phyloP scores from a whole-genome alignment of 2,888 invertebrate species.

The Stenolophus ochropezus region DNA sequence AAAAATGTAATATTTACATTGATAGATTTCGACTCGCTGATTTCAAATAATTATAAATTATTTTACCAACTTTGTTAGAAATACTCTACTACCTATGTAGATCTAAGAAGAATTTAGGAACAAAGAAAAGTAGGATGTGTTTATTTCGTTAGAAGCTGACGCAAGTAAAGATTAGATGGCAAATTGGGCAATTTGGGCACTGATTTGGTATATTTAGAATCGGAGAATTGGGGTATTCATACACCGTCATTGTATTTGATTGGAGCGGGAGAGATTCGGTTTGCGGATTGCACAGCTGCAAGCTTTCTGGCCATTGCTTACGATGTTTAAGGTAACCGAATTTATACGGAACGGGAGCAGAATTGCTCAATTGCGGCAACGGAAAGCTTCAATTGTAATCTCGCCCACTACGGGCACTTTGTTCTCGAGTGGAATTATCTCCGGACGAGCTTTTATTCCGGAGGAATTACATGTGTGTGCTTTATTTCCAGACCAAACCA shows the following conservation, averaged over 20 bases:
- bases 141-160: too few relatives aligned
- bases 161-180: too few relatives aligned
- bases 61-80: too few relatives aligned
- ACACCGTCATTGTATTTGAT: constrained; percentile 30
- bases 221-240: constrained; percentile 14
- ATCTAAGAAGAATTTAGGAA: too few relatives aligned
- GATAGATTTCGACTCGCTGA: too few relatives aligned
- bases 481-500: background rate
- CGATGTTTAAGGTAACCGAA: constrained; percentile 53
- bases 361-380: constrained; percentile 42
- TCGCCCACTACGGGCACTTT: constrained; percentile 19
- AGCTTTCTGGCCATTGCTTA: constrained; percentile 44
- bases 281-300: constrained; percentile 50
- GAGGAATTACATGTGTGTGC: background rate
- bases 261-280: constrained; percentile 28
- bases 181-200: too few relatives aligned
- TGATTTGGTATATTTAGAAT: background rate
- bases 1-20: too few relatives aligned
- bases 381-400: constrained; percentile 48
- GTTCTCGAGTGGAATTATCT: constrained; percentile 35
- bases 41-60: too few relatives aligned
- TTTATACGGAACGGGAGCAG: constrained; percentile 44
- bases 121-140: too few relatives aligned
- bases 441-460: constrained; percentile 3
- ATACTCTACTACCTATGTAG: too few relatives aligned